Evolutionary conservation across 2,113 vertebrate species (phyloP), one percentile per base, ranked within the genome.

Genomic region (Macrotis lagotis): DNA sequence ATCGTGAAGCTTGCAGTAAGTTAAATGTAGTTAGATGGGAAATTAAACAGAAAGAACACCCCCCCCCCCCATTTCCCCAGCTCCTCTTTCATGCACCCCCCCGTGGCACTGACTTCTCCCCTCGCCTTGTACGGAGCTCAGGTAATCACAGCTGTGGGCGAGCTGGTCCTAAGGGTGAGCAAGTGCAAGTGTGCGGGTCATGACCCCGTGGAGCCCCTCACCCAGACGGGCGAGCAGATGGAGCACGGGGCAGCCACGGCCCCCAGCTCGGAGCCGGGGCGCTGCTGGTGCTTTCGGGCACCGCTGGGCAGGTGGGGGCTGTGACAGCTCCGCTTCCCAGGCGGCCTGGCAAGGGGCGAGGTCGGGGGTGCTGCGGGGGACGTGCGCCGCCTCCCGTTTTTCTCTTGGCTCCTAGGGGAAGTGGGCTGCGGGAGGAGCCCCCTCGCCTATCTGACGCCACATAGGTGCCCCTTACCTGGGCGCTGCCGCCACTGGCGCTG

Each of bases 381-480:
- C 92, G 0, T 37, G 9, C 47, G 25, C 49, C 37, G 25, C n/a
- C 51, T 25, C 48, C 66, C 92, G 52, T 2, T 12, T 0, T 3
- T 1, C 0, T 0, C 1, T 0, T 8, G 19, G 94, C 19, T 24
- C 10, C 0, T 28, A 55, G 28, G n/a, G 3, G 28, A 2, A 16
- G 22, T 25, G 9, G 89, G 44, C 24, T 22, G 37, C 37, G n/a
- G 16, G 24, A 50, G 31, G 51, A 49, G 89, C 91, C n/a, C n/a
- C n/a, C 37, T 48, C 50, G 48, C 0, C 0, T 0, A 3, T 0
- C 2, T 55, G 48, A 93, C n/a, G 52, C 6, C 93, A 48, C 91
- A 74, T 3, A 66, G 52, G 24, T 50, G 28, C 52, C 50, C 50
- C 98, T 97, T 98, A 98, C 98, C 98, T 97, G 97, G 74, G 66